phyloP scores from a whole-genome alignment of 2,797 vertebrate species.

The Chrysocyon brachyurus region DNA sequence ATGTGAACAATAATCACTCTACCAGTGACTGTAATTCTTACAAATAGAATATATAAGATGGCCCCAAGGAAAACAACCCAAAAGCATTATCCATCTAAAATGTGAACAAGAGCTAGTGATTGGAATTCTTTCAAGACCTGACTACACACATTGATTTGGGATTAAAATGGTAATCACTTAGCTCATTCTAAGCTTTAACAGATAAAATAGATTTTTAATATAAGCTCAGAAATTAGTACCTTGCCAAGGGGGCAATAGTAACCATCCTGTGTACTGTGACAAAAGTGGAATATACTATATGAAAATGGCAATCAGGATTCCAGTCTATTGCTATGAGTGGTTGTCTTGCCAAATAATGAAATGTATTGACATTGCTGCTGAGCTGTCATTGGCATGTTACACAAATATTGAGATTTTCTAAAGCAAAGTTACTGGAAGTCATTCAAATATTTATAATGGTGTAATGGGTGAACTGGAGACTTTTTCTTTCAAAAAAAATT shows the following conservation, averaged over 20 bases:
- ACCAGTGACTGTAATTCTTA: background rate
- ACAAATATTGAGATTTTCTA: conserved; percentile 49
- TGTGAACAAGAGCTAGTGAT: background rate
- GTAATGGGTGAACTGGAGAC: conserved; percentile 40
- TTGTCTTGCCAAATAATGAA: conserved; percentile 70
- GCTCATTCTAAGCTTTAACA: conserved; percentile 60
- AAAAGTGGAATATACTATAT: conserved; percentile 16
- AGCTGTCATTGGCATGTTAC: conserved; percentile 60
- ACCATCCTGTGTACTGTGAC: background rate
- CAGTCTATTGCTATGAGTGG: background rate
- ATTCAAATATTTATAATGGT: conserved; percentile 69
- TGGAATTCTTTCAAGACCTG: conserved; percentile 53
- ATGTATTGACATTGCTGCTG: conserved; percentile 61
- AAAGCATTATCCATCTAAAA: background rate
- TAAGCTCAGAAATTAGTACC: conserved; percentile 50
- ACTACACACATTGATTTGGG: conserved; percentile 49
- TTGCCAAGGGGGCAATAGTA: conserved; percentile 40
- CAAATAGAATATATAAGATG: conserved; percentile 37
- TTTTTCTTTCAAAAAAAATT: conserved; percentile 47
- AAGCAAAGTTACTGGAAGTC: conserved; percentile 67
- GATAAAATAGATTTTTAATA: conserved; percentile 67
- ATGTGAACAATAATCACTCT: background rate
- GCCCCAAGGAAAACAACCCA: background rate
- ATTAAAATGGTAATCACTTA: conserved; percentile 67
- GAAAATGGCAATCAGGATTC: conserved; percentile 44